Evolutionary conservation across 1,140 invertebrate species (phyloP).

Genomic region (Sarcophaga bullata): DNA sequence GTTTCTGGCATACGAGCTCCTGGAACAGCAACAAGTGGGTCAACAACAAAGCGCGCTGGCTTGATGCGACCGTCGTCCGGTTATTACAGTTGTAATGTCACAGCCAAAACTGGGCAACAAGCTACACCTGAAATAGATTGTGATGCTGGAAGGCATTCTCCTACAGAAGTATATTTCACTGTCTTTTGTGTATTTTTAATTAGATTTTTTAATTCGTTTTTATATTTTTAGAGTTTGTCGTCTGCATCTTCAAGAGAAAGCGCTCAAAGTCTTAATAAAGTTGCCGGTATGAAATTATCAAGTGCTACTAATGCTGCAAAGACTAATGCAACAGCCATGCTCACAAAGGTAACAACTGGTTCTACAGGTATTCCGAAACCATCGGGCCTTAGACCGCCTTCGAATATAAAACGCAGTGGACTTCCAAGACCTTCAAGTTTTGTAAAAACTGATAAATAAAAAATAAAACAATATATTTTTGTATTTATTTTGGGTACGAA

Average conservation of each 20-base stretch:
- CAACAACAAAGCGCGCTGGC: slow-evolving; percentile 52
- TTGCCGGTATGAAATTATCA: slow-evolving; percentile 20
- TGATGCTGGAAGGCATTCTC: slow-evolving; percentile 45
- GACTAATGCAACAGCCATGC: slow-evolving; percentile 51
- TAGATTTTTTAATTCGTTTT: background rate
- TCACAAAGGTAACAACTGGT: slow-evolving; percentile 56
- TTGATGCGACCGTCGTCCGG: slow-evolving; percentile 61
- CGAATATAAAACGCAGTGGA: slow-evolving; percentile 60
- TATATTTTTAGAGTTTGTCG: slow-evolving; percentile 55
- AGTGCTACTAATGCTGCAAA: slow-evolving; percentile 39
- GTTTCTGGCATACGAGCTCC: slow-evolving; percentile 56
- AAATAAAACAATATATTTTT: background rate
- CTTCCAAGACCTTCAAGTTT: slow-evolving; percentile 59
- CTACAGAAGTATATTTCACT: slow-evolving; percentile 42
- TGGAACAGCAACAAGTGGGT: slow-evolving; percentile 47
- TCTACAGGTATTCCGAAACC: slow-evolving; percentile 61
- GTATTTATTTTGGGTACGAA: too few species aligned
- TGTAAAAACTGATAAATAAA: slow-evolving; percentile 51
- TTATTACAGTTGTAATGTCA: slow-evolving; percentile 57
- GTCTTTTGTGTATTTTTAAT: background rate
- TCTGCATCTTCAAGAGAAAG: slow-evolving; percentile 62
- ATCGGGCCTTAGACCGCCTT: slow-evolving; percentile 57
- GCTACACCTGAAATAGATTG: slow-evolving; percentile 44
- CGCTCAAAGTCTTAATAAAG: slow-evolving; percentile 51
- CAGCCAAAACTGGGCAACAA: slow-evolving; percentile 51